Conservation (phyloP, 35 echinoderm and acorn worm species). For the Apostichopus californicus region DNA sequence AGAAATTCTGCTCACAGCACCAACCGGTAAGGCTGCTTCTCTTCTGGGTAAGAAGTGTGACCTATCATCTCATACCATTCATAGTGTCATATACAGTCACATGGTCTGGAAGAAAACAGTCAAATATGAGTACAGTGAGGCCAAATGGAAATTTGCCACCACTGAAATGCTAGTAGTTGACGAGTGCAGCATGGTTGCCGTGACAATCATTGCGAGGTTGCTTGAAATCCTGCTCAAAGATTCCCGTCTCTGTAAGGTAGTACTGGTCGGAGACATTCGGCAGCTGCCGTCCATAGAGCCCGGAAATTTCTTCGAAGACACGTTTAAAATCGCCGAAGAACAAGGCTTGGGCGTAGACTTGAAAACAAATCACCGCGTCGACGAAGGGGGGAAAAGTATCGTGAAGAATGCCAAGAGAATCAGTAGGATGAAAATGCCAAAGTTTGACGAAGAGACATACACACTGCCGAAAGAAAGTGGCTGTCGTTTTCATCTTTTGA, state of each 20-base stretch:
- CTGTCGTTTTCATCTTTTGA: constrained; percentile 27
- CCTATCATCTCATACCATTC: constrained; percentile 29
- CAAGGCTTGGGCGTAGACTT: constrained; percentile 41
- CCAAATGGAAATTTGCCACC: constrained; percentile 24
- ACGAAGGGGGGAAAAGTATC: constrained; percentile 43
- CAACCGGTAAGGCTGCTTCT: constrained; percentile 72
- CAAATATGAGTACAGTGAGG: neutral
- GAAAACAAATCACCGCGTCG: constrained; percentile 45
- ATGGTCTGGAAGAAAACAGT: constrained; percentile 20
- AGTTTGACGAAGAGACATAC: constrained; percentile 49
- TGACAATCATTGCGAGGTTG: constrained; percentile 47
- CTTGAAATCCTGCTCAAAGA: constrained; percentile 51
- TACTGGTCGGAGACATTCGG: constrained; percentile 65
- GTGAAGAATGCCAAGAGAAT: constrained; percentile 64
- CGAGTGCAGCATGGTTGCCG: constrained; percentile 84
- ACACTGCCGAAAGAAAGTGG: neutral
- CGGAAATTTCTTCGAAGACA: constrained; percentile 66
- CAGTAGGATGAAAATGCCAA: constrained; percentile 32
- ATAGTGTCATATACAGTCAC: constrained; percentile 54
- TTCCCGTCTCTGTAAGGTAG: constrained; percentile 52
- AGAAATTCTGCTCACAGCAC: constrained; percentile 66
- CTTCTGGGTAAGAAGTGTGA: constrained; percentile 42
- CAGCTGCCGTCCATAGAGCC: constrained; percentile 76
- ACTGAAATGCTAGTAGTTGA: constrained; percentile 67
- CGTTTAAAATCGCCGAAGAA: constrained; percentile 27